phyloP scores from a whole-genome alignment of 2,797 vertebrate genomes.

The Phoeniculus purpureus region DNA sequence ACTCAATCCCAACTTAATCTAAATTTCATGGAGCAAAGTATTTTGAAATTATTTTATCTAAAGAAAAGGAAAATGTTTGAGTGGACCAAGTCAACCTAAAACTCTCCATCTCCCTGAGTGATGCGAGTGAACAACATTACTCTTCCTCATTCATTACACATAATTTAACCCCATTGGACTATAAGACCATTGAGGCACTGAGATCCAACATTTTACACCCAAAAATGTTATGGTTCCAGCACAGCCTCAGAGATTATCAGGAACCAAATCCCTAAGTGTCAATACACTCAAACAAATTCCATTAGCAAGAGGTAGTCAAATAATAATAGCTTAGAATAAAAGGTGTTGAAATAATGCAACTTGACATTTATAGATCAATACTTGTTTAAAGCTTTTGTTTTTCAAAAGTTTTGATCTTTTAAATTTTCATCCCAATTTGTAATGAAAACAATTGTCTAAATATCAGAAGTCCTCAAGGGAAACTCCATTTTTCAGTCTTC shows the following conservation, averaged over 20 bases:
- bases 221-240: background rate
- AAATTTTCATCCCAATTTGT: background rate
- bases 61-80: background rate
- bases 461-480: constrained; percentile 19
- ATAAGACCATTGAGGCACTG: background rate
- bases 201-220: background rate
- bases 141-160: background rate
- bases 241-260: background rate
- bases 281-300: background rate
- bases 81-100: background rate
- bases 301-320: background rate
- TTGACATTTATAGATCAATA: constrained; percentile 21
- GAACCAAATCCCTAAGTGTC: background rate
- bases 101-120: background rate
- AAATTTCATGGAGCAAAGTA: background rate
- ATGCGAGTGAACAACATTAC: background rate
- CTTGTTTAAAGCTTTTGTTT: background rate
- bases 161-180: background rate
- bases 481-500: background rate
- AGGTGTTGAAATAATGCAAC: background rate
- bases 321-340: background rate
- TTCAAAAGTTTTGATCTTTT: background rate
- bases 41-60: background rate
- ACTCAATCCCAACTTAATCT: background rate
- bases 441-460: constrained; percentile 6